Percentiles rank a stretch among this genome's conserved stretches.
Evolutionary conservation across 2,113 vertebrate species (phyloP).

Genomic region (Azemiops feae): DNA sequence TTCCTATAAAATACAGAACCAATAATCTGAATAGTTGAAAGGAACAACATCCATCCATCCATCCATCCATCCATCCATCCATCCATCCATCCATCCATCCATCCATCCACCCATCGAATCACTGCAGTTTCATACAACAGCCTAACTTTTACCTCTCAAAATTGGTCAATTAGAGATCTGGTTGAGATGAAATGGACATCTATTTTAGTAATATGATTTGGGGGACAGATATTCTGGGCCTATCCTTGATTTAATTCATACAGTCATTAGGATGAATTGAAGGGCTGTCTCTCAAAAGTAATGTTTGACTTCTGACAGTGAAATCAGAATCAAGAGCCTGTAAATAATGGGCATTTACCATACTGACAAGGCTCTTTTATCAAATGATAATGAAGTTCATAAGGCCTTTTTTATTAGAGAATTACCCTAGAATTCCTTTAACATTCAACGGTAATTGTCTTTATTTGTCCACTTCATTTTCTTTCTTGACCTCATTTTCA

Average conservation of each 20-base stretch:
- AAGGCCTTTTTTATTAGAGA: background rate
- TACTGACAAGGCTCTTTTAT: background rate
- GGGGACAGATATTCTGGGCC: background rate
- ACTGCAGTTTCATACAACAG: background rate
- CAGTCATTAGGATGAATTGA: background rate
- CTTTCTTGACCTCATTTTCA: background rate
- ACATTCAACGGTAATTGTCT: slow-evolving; percentile 25
- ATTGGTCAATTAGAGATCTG: background rate
- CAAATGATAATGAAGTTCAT: background rate
- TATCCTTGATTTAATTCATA: background rate
- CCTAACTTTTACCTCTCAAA: background rate
- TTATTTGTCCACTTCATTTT: background rate
- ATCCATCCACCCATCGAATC: background rate
- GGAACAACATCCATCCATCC: background rate
- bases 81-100: too few species aligned
- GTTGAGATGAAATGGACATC: background rate
- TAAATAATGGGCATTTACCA: background rate
- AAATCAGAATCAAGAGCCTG: background rate
- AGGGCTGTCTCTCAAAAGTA: background rate
- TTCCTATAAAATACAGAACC: background rate
- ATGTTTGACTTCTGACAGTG: background rate
- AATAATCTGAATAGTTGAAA: background rate
- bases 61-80: too few species aligned
- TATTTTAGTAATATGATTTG: background rate
- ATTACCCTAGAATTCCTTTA: background rate